phyloP scores from a whole-genome alignment of 2,113 vertebrate genomes.

The Nerophis lumbriciformis region DNA sequence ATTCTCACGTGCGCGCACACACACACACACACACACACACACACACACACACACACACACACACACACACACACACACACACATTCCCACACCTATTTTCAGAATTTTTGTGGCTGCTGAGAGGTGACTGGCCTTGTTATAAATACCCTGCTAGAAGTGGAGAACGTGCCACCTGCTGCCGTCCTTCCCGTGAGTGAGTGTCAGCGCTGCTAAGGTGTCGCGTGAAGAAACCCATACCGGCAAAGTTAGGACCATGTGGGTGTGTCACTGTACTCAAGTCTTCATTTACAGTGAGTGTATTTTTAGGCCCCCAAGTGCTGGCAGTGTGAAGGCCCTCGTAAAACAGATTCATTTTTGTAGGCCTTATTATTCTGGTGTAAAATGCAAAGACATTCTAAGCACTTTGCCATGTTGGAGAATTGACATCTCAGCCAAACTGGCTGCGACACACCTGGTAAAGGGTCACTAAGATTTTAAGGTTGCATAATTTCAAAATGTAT shows the following conservation, averaged over 20 bases:
- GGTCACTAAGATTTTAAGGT: too few species aligned
- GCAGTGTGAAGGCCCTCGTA: background rate
- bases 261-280: constrained; percentile 20
- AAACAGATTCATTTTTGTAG: too few species aligned
- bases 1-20: background rate
- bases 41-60: background rate
- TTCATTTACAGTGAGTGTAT: constrained; percentile 22
- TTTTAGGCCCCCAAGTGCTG: background rate
- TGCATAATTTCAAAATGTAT: too few species aligned
- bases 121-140: constrained; percentile 56
- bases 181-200: constrained; percentile 48
- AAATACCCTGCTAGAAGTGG: constrained; percentile 55
- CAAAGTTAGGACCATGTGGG: constrained; percentile 17
- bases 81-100: constrained; percentile 43
- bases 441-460: too few species aligned
- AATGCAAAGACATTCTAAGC: background rate
- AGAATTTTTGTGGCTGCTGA: constrained; percentile 47
- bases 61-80: constrained; percentile 1
- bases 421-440: background rate
- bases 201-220: constrained; percentile 48
- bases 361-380: background rate
- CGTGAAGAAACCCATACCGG: constrained; percentile 28
- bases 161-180: constrained; percentile 62
- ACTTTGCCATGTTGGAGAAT: background rate
- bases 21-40: background rate